Conservation (phyloP, 2,797 vertebrate species). For the Vireo griseus region DNA sequence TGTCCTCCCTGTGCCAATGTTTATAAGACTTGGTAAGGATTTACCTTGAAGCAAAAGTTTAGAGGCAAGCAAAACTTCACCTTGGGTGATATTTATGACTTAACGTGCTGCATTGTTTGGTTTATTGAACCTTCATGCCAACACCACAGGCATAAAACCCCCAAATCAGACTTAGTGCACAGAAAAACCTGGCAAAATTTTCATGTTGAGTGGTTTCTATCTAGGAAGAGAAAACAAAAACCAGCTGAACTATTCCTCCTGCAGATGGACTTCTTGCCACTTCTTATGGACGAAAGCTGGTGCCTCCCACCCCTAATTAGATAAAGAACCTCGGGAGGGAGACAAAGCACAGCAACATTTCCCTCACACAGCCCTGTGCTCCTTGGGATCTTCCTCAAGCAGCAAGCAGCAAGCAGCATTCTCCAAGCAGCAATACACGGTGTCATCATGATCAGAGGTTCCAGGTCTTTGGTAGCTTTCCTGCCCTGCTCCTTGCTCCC, state of each 20-base stretch:
- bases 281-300: neutral
- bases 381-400: neutral
- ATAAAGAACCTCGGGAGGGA: neutral
- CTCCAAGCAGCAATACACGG: fast-evolving
- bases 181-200: neutral
- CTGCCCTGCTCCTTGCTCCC: neutral
- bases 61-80: neutral
- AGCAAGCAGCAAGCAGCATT: neutral
- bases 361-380: neutral
- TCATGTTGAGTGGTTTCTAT: neutral
- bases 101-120: neutral
- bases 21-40: neutral
- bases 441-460: neutral
- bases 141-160: neutral
- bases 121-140: neutral
- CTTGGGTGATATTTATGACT: neutral
- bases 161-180: neutral
- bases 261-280: neutral
- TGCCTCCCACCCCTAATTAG: neutral
- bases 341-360: neutral
- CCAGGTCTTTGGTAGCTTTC: neutral
- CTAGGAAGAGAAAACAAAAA: neutral
- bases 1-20: neutral
- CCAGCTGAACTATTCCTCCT: fast-evolving
- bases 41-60: neutral